Percentiles rank a stretch among this genome's conserved stretches.
These are phyloP conservation scores for Leptopilina myrica DNA, from an alignment of 2,888 invertebrate species.

Conservation along the genomic window DNA sequence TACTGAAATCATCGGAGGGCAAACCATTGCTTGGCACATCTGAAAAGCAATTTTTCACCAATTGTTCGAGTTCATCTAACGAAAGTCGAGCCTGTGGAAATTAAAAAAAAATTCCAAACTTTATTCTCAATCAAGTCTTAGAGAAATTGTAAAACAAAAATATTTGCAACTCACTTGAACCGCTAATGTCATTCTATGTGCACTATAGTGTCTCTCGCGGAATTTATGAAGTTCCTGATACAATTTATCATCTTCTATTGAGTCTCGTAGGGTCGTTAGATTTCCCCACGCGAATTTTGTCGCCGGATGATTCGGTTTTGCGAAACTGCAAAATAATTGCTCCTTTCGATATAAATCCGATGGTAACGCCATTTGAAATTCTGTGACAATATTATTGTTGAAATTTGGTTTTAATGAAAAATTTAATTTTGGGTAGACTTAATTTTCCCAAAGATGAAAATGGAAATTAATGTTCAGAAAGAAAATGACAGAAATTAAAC, in stretches of 20 bases:
- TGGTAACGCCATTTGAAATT: constrained; percentile 89
- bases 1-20: constrained; percentile 81
- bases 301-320: constrained; percentile 84
- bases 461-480: too few species aligned
- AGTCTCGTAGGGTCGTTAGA: constrained; percentile 83
- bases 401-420: too few species aligned
- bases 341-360: constrained; percentile 87
- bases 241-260: constrained; percentile 82
- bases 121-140: constrained; percentile 19
- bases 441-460: too few species aligned
- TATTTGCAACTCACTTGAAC: constrained; percentile 80
- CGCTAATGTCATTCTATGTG: constrained; percentile 91
- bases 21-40: constrained; percentile 83
- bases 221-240: constrained; percentile 86
- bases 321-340: constrained; percentile 85
- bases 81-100: constrained; percentile 79
- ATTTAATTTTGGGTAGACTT: too few species aligned
- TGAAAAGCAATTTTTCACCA: constrained; percentile 83
- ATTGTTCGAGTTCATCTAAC: constrained; percentile 81
- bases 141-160: not conserved
- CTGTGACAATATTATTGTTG: constrained; percentile 73
- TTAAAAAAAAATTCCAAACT: not conserved
- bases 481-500: too few species aligned
- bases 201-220: constrained; percentile 87
- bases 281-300: constrained; percentile 92